Conservation (phyloP, 2,797 vertebrate genomes). For the Paedocypris micromegethes region DNA sequence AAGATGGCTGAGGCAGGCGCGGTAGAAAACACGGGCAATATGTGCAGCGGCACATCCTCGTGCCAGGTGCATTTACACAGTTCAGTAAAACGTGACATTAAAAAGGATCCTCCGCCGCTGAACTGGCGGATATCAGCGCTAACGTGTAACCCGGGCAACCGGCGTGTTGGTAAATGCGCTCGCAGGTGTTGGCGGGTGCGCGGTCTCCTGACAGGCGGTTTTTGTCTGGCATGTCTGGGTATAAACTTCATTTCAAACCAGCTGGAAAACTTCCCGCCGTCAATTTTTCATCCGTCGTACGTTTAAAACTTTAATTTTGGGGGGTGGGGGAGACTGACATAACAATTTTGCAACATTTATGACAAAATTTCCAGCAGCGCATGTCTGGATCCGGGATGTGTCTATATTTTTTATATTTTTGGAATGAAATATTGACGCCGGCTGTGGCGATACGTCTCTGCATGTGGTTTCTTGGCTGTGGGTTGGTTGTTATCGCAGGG, state of each 20-base stretch:
- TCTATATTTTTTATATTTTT: not conserved
- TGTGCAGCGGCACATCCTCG: constrained; percentile 16
- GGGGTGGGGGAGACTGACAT: too few relatives aligned
- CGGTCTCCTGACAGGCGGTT: not conserved
- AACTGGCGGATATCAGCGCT: constrained; percentile 19
- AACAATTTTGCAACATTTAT: too few relatives aligned
- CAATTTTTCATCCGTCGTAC: too few relatives aligned
- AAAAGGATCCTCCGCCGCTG: constrained; percentile 26
- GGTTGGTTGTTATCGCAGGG: not conserved
- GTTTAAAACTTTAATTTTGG: too few relatives aligned
- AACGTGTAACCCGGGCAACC: constrained; percentile 16
- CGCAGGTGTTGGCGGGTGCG: constrained; percentile 5
- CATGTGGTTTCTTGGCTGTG: not conserved
- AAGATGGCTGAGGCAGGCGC: constrained; percentile 15
- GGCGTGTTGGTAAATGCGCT: constrained; percentile 10
- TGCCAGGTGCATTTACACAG: constrained; percentile 25
- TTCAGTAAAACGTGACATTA: constrained; percentile 38
- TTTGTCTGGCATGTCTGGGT: not conserved
- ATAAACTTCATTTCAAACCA: not conserved
- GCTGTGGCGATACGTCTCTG: not conserved
- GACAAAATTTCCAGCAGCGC: too few relatives aligned
- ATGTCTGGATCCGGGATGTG: too few relatives aligned
- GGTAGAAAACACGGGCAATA: constrained; percentile 17
- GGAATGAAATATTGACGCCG: not conserved
- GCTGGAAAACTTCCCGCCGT: not conserved